These are phyloP conservation scores for Eudyptes chrysolophus DNA, from an alignment of 2,113 vertebrate species.

Conservation along the genomic window DNA sequence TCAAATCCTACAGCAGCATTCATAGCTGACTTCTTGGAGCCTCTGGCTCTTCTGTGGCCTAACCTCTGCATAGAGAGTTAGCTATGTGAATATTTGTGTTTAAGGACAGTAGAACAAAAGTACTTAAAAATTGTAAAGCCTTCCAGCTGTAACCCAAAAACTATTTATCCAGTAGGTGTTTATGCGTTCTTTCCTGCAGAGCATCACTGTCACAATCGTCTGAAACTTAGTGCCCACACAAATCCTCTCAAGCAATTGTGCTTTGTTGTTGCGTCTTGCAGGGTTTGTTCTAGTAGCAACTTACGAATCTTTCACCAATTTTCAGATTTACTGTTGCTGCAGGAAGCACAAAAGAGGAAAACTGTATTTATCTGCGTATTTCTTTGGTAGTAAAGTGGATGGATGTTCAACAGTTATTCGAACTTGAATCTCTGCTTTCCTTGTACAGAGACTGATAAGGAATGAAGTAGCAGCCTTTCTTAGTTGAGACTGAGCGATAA, in stretches of 20 bases:
- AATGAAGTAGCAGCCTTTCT: neutral
- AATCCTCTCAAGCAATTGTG: neutral
- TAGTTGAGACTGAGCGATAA: neutral
- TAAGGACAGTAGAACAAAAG: neutral
- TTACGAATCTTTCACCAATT: neutral
- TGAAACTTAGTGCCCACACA: neutral
- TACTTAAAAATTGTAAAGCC: neutral
- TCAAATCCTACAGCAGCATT: neutral
- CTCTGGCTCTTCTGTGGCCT: neutral
- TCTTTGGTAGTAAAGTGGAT: neutral
- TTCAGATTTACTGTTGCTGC: neutral
- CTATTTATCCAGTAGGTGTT: neutral
- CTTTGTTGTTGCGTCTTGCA: neutral
- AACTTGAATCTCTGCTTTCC: neutral
- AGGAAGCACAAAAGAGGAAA: neutral
- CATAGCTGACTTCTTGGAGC: neutral
- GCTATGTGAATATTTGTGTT: neutral
- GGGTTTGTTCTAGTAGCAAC: neutral
- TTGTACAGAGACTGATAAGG: neutral
- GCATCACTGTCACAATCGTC: neutral
- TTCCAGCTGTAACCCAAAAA: neutral
- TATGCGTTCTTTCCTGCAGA: neutral
- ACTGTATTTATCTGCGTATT: neutral
- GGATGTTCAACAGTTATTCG: neutral
- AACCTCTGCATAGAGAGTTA: neutral